Percentiles rank a stretch among this genome's conserved stretches.
Conservation (phyloP, 2,113 vertebrate species). For the Neolamprologus sp. region DNA sequence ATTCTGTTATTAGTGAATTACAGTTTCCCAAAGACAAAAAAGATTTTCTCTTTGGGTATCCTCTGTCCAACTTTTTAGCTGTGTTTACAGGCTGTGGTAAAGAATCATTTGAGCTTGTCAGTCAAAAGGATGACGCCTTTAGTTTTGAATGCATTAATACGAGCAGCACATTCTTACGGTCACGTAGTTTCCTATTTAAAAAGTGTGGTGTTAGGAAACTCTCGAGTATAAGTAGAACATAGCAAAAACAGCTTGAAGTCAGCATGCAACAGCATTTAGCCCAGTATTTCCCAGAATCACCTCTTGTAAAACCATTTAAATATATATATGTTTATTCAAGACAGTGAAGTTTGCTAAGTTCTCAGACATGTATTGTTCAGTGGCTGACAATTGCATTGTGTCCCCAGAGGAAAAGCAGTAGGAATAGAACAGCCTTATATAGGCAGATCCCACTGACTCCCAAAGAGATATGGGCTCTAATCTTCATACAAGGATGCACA, state of each 20-base stretch:
- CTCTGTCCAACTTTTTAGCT: not conserved
- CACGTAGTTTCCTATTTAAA: not conserved
- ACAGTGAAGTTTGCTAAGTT: not conserved
- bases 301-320: not conserved
- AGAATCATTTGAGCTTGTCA: constrained; percentile 29
- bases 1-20: not conserved
- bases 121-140: constrained; percentile 5
- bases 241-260: not conserved
- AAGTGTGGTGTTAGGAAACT: not conserved
- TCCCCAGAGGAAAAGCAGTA: constrained; percentile 47
- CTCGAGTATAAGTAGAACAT: not conserved
- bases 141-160: not conserved
- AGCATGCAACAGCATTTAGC: not conserved
- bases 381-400: constrained; percentile 30
- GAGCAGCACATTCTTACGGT: not conserved
- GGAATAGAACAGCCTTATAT: constrained; percentile 67
- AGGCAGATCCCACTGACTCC: constrained; percentile 24
- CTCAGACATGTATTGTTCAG: constrained; percentile 24
- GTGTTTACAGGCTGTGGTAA: not conserved
- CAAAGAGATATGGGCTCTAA: constrained; percentile 27
- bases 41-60: not conserved
- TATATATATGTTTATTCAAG: not conserved
- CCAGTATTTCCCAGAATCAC: not conserved
- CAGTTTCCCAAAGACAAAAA: not conserved
- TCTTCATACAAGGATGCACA: constrained; percentile 9